These are phyloP conservation scores for Gymnodraco acuticeps DNA, from an alignment of 2,797 vertebrate species.

Conservation along the genomic window DNA sequence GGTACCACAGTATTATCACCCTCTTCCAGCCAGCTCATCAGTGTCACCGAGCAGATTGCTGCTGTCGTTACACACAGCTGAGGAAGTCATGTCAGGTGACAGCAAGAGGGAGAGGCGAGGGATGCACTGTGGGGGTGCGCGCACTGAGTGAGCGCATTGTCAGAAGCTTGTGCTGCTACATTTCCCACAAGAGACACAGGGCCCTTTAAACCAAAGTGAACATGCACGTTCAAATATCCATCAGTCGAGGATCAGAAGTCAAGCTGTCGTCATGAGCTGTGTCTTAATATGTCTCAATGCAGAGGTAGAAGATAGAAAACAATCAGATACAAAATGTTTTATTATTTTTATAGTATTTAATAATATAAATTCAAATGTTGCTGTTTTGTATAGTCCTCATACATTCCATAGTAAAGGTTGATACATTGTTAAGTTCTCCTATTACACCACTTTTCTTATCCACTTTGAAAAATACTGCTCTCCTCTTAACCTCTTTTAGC, in stretches of 20 bases:
- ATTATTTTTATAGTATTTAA: too few relatives aligned
- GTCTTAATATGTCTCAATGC: conserved; percentile 21
- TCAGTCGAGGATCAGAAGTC: conserved; percentile 66
- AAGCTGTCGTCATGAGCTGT: conserved; percentile 34
- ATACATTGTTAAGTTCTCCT: conserved; percentile 42
- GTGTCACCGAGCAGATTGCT: conserved; percentile 79
- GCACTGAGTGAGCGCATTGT: conserved; percentile 54
- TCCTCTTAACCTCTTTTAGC: conserved; percentile 81
- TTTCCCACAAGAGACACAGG: conserved; percentile 63
- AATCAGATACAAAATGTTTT: too few relatives aligned
- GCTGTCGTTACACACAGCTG: conserved; percentile 70
- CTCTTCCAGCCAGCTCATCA: conserved; percentile 72
- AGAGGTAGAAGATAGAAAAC: not conserved
- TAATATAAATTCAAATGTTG: not conserved
- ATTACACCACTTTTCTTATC: conserved; percentile 54
- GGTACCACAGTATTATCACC: conserved; percentile 64
- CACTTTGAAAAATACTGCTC: conserved; percentile 65
- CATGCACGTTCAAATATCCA: conserved; percentile 71
- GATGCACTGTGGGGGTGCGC: conserved; percentile 57
- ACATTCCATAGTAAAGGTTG: conserved; percentile 1
- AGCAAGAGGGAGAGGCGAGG: conserved; percentile 55
- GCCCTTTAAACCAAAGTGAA: conserved; percentile 72
- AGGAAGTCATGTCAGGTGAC: conserved; percentile 79
- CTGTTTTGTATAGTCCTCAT: not conserved
- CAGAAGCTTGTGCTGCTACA: conserved; percentile 51